phyloP scores from a whole-genome alignment of 2,888 invertebrate genomes.

The Heterodera filipjevi region DNA sequence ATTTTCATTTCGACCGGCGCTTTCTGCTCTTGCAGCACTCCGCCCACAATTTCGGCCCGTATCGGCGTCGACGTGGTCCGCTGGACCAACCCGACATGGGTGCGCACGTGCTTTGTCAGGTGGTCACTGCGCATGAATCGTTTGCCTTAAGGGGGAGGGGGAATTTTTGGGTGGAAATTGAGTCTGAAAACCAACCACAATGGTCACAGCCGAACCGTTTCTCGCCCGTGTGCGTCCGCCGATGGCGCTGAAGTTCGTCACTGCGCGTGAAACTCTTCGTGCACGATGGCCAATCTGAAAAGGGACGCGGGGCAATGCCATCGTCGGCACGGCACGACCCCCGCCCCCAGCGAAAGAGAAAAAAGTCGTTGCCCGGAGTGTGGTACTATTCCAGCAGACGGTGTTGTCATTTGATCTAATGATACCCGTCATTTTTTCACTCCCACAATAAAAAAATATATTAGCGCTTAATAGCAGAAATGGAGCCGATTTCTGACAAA shows the following conservation, averaged over 20 bases:
- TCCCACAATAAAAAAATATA: too few relatives aligned
- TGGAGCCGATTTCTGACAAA: neutral
- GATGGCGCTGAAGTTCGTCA: constrained; percentile 63
- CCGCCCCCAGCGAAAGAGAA: neutral
- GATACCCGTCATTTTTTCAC: too few relatives aligned
- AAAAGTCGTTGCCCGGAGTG: too few relatives aligned
- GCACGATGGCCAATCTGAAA: constrained; percentile 58
- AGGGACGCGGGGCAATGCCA: too few relatives aligned
- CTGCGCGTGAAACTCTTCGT: constrained; percentile 62
- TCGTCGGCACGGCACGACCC: too few relatives aligned
- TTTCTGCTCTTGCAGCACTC: constrained; percentile 6
- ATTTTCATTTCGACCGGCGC: neutral
- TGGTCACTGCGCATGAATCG: constrained; percentile 65
- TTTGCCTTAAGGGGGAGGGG: constrained; percentile 43
- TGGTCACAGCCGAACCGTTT: constrained; percentile 58
- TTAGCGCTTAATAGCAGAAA: too few relatives aligned
- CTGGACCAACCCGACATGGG: constrained; percentile 45
- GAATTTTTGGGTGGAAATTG: neutral
- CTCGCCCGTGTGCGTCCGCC: constrained; percentile 63
- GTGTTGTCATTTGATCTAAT: too few relatives aligned
- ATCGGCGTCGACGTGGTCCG: constrained; percentile 5
- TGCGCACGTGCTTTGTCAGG: constrained; percentile 61
- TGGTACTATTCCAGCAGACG: too few relatives aligned
- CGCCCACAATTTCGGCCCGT: constrained; percentile 22
- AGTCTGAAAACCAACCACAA: constrained; percentile 37